Evolutionary conservation across 2,888 invertebrate genomes (phyloP).

Genomic region (Lobophora halterata): DNA sequence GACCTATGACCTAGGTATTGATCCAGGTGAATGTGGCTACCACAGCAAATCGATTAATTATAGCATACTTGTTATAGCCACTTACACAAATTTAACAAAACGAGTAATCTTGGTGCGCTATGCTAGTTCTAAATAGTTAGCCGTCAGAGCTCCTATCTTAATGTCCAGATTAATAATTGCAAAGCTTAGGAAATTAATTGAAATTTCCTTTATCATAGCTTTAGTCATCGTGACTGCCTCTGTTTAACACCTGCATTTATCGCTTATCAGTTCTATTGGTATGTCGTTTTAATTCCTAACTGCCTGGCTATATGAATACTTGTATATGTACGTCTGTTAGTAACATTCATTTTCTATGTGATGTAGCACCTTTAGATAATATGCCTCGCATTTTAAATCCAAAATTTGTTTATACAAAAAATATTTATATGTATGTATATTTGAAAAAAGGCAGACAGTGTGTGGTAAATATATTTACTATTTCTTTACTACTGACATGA

Average conservation of each 20-base stretch:
- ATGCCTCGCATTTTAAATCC: too few species aligned
- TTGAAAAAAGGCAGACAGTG: too few species aligned
- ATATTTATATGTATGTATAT: too few species aligned
- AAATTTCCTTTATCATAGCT: constrained; percentile 12
- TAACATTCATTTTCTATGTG: too few species aligned
- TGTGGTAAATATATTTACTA: too few species aligned
- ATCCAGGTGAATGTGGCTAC: constrained; percentile 70
- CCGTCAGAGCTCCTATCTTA: constrained; percentile 25
- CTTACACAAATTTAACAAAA: constrained; percentile 49
- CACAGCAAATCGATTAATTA: constrained; percentile 65
- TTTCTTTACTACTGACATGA: too few species aligned
- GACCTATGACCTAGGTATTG: constrained; percentile 77
- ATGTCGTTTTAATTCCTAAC: too few species aligned
- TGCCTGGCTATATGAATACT: too few species aligned
- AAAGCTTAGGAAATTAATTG: constrained; percentile 16
- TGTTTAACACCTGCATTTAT: neutral
- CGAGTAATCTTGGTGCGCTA: constrained; percentile 44
- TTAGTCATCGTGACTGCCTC: constrained; percentile 7
- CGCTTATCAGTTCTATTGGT: neutral
- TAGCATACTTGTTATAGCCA: constrained; percentile 28
- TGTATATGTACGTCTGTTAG: too few species aligned
- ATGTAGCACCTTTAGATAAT: too few species aligned
- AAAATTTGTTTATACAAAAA: too few species aligned
- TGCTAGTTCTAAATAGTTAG: constrained; percentile 30
- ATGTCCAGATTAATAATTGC: constrained; percentile 21